Percentiles rank a stretch among this genome's conserved stretches.
Evolutionary conservation across 2,113 vertebrate genomes (phyloP).

Genomic region (Bos indicus): DNA sequence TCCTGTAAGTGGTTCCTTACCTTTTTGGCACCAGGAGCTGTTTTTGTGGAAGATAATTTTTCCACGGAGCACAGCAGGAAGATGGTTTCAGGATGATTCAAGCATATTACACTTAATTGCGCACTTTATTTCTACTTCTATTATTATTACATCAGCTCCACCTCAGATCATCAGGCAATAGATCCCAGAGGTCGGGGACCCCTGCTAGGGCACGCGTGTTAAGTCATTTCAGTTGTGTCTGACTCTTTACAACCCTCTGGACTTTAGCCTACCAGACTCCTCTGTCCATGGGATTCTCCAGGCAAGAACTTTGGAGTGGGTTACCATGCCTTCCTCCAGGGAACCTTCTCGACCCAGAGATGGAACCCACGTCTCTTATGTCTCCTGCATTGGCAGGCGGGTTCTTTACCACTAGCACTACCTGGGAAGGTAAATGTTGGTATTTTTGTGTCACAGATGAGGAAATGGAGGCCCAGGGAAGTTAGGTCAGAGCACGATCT

Average conservation of each 20-base stretch:
- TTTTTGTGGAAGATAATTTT: not conserved
- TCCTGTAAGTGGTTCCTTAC: not conserved
- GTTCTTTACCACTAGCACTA: not conserved
- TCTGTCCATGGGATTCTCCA: not conserved
- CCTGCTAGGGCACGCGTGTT: not conserved
- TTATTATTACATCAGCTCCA: not conserved
- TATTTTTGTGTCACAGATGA: not conserved
- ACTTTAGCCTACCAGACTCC: not conserved
- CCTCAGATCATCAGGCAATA: not conserved
- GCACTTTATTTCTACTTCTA: not conserved
- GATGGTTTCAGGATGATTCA: not conserved
- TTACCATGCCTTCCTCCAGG: not conserved
- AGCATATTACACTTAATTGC: not conserved
- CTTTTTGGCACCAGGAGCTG: not conserved
- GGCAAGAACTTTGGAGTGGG: not conserved
- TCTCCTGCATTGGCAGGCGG: not conserved
- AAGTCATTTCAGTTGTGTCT: not conserved
- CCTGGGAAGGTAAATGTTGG: not conserved
- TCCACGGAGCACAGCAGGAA: not conserved
- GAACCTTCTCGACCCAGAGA: not conserved
- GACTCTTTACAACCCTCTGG: not conserved
- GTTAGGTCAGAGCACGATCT: not conserved
- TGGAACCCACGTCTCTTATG: not conserved
- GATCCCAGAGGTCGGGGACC: not conserved
- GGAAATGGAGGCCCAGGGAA: not conserved